These are phyloP conservation scores for Erythrocebus patas DNA, from an alignment of 2,113 vertebrate species.

Conservation along the genomic window DNA sequence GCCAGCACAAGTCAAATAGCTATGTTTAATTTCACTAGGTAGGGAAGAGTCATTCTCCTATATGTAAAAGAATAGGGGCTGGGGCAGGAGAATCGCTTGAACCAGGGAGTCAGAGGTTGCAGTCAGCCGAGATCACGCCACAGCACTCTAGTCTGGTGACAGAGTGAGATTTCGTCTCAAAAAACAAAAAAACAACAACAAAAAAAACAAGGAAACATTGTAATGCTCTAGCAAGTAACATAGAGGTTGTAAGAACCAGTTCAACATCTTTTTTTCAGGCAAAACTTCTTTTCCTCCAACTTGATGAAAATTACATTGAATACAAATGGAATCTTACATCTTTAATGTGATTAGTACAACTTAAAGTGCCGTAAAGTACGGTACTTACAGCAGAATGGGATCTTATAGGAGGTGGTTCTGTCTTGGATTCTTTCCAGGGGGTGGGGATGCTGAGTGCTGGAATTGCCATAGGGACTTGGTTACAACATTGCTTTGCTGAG, in stretches of 20 bases:
- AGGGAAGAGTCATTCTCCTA: not conserved
- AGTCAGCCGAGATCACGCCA: too few species aligned
- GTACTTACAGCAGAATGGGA: not conserved
- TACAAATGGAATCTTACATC: not conserved
- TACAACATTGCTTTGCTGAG: not conserved
- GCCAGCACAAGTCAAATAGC: not conserved
- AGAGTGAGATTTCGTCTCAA: too few species aligned
- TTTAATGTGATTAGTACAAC: not conserved
- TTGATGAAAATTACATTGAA: not conserved
- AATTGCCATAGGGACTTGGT: not conserved
- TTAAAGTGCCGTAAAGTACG: not conserved
- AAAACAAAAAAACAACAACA: too few species aligned
- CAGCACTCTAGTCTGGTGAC: too few species aligned
- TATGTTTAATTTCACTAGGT: not conserved
- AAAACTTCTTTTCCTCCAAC: not conserved
- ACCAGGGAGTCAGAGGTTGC: too few species aligned
- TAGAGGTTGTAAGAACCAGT: not conserved
- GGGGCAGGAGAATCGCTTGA: too few species aligned
- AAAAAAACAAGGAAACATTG: not conserved
- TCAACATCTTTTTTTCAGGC: not conserved
- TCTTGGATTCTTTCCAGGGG: slow-evolving; percentile 10
- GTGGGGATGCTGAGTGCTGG: not conserved
- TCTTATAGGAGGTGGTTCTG: not conserved
- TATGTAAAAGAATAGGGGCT: not conserved
- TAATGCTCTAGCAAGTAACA: not conserved